These are phyloP conservation scores for Mizuhopecten yessoensis DNA, from an alignment of 1,140 invertebrate genomes.

Conservation along the genomic window DNA sequence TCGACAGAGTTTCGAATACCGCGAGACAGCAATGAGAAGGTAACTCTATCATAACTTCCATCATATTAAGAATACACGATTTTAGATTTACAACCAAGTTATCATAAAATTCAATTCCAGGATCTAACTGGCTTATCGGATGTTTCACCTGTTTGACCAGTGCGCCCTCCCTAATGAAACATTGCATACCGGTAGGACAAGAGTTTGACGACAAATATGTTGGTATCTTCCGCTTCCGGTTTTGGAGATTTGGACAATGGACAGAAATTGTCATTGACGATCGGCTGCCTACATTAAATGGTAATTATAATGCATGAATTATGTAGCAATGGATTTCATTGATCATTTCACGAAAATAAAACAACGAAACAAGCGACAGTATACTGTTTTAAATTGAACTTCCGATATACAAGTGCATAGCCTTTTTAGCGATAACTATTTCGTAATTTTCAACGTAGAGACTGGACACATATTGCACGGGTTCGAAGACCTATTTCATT, in stretches of 20 bases:
- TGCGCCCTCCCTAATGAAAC: conserved; percentile 86
- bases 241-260: conserved; percentile 91
- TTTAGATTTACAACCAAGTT: conserved; percentile 15
- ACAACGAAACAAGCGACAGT: too few species aligned
- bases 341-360: too few species aligned
- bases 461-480: too few species aligned
- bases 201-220: conserved; percentile 63
- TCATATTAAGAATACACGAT: conserved; percentile 26
- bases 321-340: neutral
- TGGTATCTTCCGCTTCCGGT: conserved; percentile 87
- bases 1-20: too few species aligned
- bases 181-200: conserved; percentile 86
- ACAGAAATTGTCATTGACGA: conserved; percentile 90
- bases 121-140: conserved; percentile 88
- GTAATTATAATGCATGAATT: conserved; percentile 77
- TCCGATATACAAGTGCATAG: too few species aligned
- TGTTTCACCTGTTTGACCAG: conserved; percentile 87
- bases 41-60: neutral
- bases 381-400: too few species aligned
- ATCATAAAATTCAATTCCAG: conserved; percentile 60
- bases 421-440: too few species aligned
- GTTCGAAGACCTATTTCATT: too few species aligned
- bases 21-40: neutral
- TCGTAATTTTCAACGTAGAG: too few species aligned
- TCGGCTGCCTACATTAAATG: conserved; percentile 88